Percentiles rank a stretch among this genome's conserved stretches.
phyloP scores from a whole-genome alignment of 1,140 invertebrate species.

The Tyrophagus putrescentiae region DNA sequence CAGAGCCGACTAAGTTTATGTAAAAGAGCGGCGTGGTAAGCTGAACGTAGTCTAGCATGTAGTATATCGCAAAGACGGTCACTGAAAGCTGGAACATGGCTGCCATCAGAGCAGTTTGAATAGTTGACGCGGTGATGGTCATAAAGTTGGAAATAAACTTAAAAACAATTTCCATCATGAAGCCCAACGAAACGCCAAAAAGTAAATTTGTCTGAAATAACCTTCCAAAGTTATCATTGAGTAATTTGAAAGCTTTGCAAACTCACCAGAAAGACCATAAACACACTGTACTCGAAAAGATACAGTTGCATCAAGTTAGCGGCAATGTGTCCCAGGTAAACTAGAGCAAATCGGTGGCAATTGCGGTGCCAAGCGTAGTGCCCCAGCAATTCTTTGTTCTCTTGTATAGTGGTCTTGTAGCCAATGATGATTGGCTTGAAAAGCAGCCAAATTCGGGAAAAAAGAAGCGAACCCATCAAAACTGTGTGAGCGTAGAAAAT shows the following conservation, averaged over 20 bases:
- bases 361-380: constrained; percentile 10
- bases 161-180: background rate
- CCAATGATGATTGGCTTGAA: background rate
- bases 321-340: background rate
- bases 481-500: background rate
- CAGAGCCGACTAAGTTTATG: background rate
- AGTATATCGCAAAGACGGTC: background rate
- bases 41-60: background rate
- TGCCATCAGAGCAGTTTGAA: background rate
- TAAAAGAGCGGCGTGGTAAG: background rate
- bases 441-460: background rate
- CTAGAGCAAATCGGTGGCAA: background rate
- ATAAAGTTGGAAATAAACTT: background rate
- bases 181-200: background rate
- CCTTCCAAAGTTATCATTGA: background rate
- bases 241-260: background rate
- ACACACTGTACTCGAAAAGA: background rate
- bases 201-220: background rate
- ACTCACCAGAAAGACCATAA: background rate
- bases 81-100: constrained; percentile 6
- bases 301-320: background rate
- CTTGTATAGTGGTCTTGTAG: background rate
- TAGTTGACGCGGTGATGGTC: constrained; percentile 3
- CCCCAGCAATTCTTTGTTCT: background rate
- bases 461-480: background rate